Percentiles rank a stretch among this genome's conserved stretches.
Conservation (phyloP, 1,140 invertebrate genomes). For the Anagrus nilaparvatae region DNA sequence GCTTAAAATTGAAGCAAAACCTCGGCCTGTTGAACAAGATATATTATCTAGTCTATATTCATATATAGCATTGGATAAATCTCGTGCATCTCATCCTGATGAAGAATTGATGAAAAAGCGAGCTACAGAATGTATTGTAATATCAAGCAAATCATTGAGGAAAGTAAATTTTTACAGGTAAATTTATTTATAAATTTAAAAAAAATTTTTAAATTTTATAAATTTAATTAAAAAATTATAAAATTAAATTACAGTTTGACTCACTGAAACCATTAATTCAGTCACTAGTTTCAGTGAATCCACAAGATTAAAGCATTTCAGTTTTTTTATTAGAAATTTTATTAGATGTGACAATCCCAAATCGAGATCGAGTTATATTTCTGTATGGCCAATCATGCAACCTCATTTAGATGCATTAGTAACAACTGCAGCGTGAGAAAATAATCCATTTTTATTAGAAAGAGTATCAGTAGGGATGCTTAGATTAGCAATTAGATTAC, state of each 20-base stretch:
- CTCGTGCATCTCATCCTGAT: constrained; percentile 57
- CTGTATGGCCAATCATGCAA: constrained; percentile 73
- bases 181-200: too few relatives aligned
- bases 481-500: constrained; percentile 74
- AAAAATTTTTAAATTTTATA: too few relatives aligned
- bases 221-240: too few relatives aligned
- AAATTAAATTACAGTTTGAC: too few relatives aligned
- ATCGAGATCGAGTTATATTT: constrained; percentile 75
- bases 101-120: constrained; percentile 52
- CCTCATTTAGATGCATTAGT: constrained; percentile 74
- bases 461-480: constrained; percentile 81
- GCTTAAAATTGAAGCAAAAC: too few relatives aligned
- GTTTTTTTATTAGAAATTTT: constrained; percentile 91
- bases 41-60: constrained; percentile 79
- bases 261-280: too few relatives aligned
- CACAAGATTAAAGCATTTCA: constrained; percentile 82
- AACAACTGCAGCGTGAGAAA: constrained; percentile 59
- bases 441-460: constrained; percentile 74
- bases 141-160: constrained; percentile 81
- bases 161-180: constrained; percentile 89
- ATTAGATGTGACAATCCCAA: constrained; percentile 86
- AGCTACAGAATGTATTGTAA: constrained; percentile 82
- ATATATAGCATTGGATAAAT: constrained; percentile 67
- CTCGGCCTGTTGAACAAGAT: constrained; percentile 51
- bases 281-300: too few relatives aligned